Conservation (phyloP, 1,140 invertebrate genomes). For the Ganaspis sp. region DNA sequence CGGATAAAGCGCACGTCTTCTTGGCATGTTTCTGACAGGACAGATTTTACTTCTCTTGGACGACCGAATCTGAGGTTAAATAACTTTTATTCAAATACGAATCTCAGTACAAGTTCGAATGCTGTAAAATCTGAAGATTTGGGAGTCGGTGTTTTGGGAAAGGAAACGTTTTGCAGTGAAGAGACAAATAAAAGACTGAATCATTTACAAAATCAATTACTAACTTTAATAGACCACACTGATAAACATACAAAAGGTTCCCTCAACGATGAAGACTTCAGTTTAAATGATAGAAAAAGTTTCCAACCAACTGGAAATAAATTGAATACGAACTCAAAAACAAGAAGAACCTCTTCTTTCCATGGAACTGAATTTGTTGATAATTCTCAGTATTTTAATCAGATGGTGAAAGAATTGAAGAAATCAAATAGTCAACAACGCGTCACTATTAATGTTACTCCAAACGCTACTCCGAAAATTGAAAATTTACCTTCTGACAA, state of each 20-base stretch:
- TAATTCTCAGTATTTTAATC: constrained; percentile 64
- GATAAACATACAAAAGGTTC: constrained; percentile 61
- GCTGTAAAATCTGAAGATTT: not conserved
- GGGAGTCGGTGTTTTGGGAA: not conserved
- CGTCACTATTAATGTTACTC: constrained; percentile 36
- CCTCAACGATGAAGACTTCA: constrained; percentile 54
- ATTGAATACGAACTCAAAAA: constrained; percentile 39
- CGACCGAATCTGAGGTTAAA: constrained; percentile 39
- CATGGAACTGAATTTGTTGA: constrained; percentile 62
- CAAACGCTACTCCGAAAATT: not conserved
- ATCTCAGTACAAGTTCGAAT: constrained; percentile 12
- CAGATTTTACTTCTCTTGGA: not conserved
- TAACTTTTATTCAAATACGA: constrained; percentile 40
- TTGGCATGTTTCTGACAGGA: constrained; percentile 60
- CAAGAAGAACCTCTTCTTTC: constrained; percentile 70
- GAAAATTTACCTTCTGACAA: constrained; percentile 1
- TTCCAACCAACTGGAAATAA: constrained; percentile 33
- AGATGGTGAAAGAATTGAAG: constrained; percentile 67
- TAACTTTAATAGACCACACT: constrained; percentile 64
- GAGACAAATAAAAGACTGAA: constrained; percentile 64
- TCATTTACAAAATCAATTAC: constrained; percentile 66
- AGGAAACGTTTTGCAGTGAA: constrained; percentile 58
- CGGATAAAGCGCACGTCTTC: constrained; percentile 64
- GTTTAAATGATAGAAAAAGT: constrained; percentile 46
- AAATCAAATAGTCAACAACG: constrained; percentile 65